A percentile compares a stretch with the other conserved stretches of the same genome.
Evolutionary conservation across 35 echinoderm and acorn worm genomes (phyloP).

Genomic region (Hemicentrotus pulcherrimus): DNA sequence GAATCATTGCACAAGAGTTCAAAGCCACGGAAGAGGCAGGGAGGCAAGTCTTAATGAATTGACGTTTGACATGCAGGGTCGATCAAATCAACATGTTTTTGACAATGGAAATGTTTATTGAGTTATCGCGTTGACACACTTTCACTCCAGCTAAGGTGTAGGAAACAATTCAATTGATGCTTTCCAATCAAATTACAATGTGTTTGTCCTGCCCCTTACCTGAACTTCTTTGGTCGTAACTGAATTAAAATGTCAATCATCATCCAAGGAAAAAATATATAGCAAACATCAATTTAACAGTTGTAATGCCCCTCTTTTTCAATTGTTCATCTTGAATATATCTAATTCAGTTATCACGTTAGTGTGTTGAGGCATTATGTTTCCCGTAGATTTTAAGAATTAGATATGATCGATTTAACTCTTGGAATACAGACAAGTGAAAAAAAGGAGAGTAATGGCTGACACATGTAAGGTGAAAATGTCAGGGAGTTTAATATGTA

Average conservation of each 20-base stretch:
- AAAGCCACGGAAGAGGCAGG: neutral
- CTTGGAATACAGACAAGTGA: neutral
- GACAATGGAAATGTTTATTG: neutral
- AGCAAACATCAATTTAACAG: neutral
- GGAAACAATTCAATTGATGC: neutral
- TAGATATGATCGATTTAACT: neutral
- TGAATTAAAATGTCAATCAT: neutral
- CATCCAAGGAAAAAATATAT: neutral
- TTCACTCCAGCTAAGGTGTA: neutral
- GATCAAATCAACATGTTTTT: constrained; percentile 13
- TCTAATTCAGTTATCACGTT: neutral
- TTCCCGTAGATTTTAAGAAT: neutral
- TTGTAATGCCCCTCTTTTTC: neutral
- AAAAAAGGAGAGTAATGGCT: too few relatives aligned
- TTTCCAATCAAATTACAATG: neutral
- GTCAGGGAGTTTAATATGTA: too few relatives aligned
- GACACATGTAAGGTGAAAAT: too few relatives aligned
- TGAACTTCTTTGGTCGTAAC: neutral
- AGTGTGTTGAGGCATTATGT: neutral
- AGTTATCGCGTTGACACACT: constrained; percentile 10
- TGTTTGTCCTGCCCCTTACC: neutral
- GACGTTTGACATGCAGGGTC: neutral
- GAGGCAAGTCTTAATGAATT: neutral
- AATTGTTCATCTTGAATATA: neutral
- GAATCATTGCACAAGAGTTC: neutral